A percentile compares a stretch with the other conserved stretches of the same genome.
Conservation (phyloP, 2,113 vertebrate species). For the Diadophis punctatus region DNA sequence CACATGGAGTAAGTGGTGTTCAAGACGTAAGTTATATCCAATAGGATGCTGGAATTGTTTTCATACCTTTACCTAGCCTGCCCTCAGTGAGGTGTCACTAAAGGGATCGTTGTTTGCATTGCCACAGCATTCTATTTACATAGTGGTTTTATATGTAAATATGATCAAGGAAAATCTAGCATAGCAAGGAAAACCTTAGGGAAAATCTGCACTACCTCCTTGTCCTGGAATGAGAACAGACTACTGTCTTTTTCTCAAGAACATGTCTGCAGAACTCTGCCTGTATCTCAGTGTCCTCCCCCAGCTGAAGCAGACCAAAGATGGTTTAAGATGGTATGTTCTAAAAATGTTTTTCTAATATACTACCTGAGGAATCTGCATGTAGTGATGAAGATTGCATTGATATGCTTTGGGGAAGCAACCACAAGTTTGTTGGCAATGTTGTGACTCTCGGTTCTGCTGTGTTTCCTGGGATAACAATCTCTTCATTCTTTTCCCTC, state of each 20-base stretch:
- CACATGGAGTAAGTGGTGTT: neutral
- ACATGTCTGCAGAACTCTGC: neutral
- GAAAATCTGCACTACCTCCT: neutral
- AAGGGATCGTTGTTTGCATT: neutral
- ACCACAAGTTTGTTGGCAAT: neutral
- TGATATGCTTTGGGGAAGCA: neutral
- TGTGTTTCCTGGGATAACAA: neutral
- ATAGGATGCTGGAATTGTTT: neutral
- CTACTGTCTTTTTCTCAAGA: neutral
- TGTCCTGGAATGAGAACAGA: neutral
- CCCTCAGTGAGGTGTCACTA: neutral
- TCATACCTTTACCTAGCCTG: neutral
- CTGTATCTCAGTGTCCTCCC: neutral
- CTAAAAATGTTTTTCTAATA: neutral
- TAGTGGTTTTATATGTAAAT: conserved; percentile 25
- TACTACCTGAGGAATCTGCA: neutral
- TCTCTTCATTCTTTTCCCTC: neutral
- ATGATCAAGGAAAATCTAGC: conserved; percentile 36
- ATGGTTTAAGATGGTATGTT: neutral
- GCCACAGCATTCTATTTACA: neutral
- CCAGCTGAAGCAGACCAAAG: neutral
- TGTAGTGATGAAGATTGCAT: neutral
- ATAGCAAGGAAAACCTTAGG: conserved; percentile 37
- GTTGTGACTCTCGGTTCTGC: neutral
- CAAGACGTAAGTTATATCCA: neutral